Percentiles rank a stretch among this genome's conserved stretches.
Evolutionary conservation across 2,888 invertebrate species (phyloP).

Genomic region (Caenorhabditis sp.): DNA sequence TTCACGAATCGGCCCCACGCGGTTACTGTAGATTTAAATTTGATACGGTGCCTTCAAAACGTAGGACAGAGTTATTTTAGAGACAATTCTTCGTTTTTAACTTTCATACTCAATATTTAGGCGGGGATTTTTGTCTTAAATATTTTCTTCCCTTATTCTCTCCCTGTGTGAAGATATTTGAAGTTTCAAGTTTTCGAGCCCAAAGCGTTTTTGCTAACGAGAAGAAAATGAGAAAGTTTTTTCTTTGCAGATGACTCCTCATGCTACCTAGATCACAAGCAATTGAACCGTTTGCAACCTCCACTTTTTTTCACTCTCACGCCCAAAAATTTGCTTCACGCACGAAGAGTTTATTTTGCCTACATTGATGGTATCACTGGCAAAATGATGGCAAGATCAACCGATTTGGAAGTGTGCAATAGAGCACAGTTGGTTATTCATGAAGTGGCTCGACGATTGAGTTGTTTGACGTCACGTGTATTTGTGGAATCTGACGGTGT

Average conservation of each 20-base stretch:
- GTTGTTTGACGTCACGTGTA: not conserved
- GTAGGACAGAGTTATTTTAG: no score
- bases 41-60: no score
- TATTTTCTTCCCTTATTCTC: not conserved
- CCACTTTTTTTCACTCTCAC: conserved; percentile 27
- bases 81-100: no score
- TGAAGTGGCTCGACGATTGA: conserved; percentile 5
- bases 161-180: not conserved
- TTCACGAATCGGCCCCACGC: no score
- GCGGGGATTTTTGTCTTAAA: not conserved
- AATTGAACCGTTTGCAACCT: conserved; percentile 17
- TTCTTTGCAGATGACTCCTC: conserved; percentile 35
- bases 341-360: conserved; percentile 29
- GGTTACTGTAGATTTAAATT: no score
- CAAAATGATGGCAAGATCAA: conserved; percentile 24
- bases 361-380: conserved; percentile 37
- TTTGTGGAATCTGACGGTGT: not conserved
- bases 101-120: not conserved
- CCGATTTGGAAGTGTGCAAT: conserved; percentile 25
- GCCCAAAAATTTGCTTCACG: conserved; percentile 20
- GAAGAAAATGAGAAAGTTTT: not conserved
- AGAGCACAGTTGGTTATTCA: conserved; percentile 20
- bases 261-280: conserved; percentile 37
- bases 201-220: no score
- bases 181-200: no score